These are phyloP conservation scores for Holacanthus passer DNA, from an alignment of 2,113 vertebrate species.

Conservation along the genomic window DNA sequence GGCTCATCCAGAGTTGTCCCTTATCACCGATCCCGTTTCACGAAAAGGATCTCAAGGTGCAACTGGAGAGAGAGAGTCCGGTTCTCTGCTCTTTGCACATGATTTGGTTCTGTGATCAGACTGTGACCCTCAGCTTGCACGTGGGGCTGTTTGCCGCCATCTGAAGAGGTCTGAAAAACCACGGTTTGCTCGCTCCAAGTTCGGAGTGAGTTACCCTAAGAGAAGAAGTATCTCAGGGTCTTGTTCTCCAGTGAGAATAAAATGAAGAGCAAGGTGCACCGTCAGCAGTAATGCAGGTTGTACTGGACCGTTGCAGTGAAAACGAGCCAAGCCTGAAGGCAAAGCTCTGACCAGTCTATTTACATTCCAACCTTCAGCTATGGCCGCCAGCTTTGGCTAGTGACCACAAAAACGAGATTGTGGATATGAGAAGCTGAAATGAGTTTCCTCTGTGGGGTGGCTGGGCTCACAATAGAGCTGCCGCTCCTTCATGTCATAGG, in stretches of 20 bases:
- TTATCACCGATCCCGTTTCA: background rate
- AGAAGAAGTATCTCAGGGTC: background rate
- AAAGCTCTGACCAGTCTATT: background rate
- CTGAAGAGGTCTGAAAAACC: background rate
- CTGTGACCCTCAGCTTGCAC: background rate
- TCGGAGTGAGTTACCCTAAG: background rate
- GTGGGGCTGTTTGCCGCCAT: background rate
- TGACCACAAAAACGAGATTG: background rate
- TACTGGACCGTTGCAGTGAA: too few species aligned
- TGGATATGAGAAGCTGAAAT: too few species aligned
- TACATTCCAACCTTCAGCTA: background rate
- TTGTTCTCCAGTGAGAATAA: background rate
- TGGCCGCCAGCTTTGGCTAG: background rate
- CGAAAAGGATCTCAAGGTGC: background rate
- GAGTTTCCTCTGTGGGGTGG: background rate
- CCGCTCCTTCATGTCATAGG: background rate
- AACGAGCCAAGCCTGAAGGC: background rate
- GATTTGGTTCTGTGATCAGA: background rate
- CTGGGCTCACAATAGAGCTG: background rate
- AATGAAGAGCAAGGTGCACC: background rate
- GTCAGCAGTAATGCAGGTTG: background rate
- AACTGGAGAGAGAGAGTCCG: background rate
- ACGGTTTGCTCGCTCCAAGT: background rate
- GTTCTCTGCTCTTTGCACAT: conserved; percentile 11
- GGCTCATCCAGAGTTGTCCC: background rate